Conservation (phyloP, 2,113 vertebrate species). For the Lepus timidus region DNA sequence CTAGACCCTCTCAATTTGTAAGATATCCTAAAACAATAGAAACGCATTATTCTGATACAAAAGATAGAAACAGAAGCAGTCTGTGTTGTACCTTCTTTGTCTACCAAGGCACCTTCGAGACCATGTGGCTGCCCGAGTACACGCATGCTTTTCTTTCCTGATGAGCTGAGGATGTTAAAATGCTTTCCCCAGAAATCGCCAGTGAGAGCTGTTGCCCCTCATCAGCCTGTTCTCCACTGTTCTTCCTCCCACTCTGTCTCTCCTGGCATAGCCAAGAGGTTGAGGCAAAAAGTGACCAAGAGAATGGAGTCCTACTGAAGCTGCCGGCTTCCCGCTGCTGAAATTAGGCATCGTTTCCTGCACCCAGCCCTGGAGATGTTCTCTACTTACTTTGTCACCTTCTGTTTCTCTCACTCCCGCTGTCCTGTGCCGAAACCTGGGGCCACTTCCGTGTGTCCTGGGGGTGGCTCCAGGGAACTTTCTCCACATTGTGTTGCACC, state of each 20-base stretch:
- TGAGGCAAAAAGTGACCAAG: not conserved
- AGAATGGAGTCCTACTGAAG: not conserved
- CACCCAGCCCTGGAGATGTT: not conserved
- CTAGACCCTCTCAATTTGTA: not conserved
- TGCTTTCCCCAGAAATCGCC: not conserved
- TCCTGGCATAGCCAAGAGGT: not conserved
- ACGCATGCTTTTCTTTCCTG: not conserved
- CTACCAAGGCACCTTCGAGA: not conserved
- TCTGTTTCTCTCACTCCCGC: not conserved
- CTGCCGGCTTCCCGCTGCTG: not conserved
- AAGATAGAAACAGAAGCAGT: not conserved
- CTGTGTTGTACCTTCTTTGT: not conserved
- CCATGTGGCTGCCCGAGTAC: not conserved
- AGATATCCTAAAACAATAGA: not conserved
- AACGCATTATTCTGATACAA: not conserved
- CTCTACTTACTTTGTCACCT: not conserved
- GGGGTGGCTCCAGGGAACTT: not conserved
- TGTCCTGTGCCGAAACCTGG: not conserved
- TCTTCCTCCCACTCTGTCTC: not conserved
- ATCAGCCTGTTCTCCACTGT: fast-evolving
- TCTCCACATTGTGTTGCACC: not conserved
- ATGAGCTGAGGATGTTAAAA: not conserved
- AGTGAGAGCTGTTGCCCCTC: too few relatives aligned
- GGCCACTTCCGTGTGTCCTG: not conserved
- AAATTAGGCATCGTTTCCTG: not conserved